phyloP scores from a whole-genome alignment of 2,888 invertebrate species.

The Drosophila koepferae region DNA sequence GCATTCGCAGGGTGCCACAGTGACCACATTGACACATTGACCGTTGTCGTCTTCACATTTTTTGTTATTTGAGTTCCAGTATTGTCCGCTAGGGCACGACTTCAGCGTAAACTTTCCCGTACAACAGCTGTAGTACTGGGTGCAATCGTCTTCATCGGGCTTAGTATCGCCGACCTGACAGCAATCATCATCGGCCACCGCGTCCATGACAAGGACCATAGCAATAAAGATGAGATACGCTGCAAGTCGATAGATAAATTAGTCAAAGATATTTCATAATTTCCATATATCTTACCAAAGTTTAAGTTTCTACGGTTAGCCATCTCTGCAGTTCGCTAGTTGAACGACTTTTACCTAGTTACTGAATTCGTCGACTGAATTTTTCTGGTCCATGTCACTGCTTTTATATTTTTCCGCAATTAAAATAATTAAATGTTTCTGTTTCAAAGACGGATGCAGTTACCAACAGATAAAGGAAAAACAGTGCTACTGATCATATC shows the following conservation, averaged over 20 bases:
- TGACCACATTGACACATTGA: neutral
- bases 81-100: constrained; percentile 30
- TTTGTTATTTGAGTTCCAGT: constrained; percentile 22
- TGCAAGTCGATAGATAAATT: neutral
- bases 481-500: constrained; percentile 39
- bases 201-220: constrained; percentile 11
- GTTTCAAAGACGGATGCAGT: constrained; percentile 21
- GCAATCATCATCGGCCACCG: constrained; percentile 24
- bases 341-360: constrained; percentile 33
- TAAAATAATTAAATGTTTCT: constrained; percentile 50
- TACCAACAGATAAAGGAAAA: constrained; percentile 27
- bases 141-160: constrained; percentile 38
- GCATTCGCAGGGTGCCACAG: neutral
- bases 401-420: constrained; percentile 57
- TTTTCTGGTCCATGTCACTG: neutral
- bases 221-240: constrained; percentile 25
- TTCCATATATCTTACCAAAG: constrained; percentile 23
- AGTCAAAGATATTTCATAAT: neutral
- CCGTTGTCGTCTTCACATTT: constrained; percentile 3
- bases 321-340: constrained; percentile 28
- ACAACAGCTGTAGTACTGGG: constrained; percentile 43
- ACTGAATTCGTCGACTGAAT: constrained; percentile 30
- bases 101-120: constrained; percentile 40
- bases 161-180: constrained; percentile 43
- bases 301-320: constrained; percentile 8